Base-by-base conservation (phyloP, 2,113 vertebrate genomes). In the Mobula birostris region DNA sequence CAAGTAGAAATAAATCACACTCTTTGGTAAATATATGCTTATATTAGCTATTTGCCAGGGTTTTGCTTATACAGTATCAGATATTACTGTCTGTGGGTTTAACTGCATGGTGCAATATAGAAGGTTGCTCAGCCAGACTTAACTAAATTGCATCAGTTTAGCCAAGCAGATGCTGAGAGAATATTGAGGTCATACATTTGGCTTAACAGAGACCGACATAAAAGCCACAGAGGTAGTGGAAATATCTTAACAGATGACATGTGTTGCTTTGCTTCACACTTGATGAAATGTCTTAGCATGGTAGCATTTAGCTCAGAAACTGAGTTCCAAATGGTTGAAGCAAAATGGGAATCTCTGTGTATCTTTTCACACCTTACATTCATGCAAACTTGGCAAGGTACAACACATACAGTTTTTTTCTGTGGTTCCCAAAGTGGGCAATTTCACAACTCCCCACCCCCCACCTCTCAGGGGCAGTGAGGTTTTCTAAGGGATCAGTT, bases 341-440 rank as follows among this genome's bases (percentile, higher is more conserved):
- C 36, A 93, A 17, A 36, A 66, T 32, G 27, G 29, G 14, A 56
- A 32, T 19, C 58, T 66, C 63, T 66, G 5, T 27, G 61, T 48
- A 63, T 66, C 2, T 14, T 63, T 29, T 24, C 85, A 32, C 83
- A 21, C 58, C 56, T 58, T 29, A 88, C 29, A 63, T 63, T 63
- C n/a, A 32, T 66, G 12, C 61, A 88, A n/a, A 88, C 5, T 66
- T 32, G 21, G 29, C 12, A 32, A 12, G 14, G 27, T 85, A 19
- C 1, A 29, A 97, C 96, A 96, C 94, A 96, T 96, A 96, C 95
- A 96, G 96, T n/a, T 87, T 68, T 66, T 90, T 88, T 68, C 32
- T 90, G 48, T 48, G 48, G 48, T 48, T 48, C 48, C 48, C 48
- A 48, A 48, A 48, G 48, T 48, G 48, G 48, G 48, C 3, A 4